phyloP scores from a whole-genome alignment of 2,797 vertebrate species.

The Acanthiza pusilla region DNA sequence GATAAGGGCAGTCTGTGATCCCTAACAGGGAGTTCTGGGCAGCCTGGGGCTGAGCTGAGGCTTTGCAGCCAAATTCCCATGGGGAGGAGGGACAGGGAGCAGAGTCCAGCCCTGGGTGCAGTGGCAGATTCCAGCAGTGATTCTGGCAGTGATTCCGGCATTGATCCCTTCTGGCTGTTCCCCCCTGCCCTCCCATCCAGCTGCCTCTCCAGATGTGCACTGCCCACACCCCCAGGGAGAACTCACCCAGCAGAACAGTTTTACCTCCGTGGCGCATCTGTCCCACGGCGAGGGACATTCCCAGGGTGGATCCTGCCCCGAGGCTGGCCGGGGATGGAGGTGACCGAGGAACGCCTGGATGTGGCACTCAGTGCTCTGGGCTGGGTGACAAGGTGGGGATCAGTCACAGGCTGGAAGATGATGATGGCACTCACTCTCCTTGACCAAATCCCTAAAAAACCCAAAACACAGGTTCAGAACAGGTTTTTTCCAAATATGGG shows the following conservation, averaged over 20 bases:
- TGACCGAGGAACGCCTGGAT: neutral
- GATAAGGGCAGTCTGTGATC: neutral
- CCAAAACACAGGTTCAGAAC: neutral
- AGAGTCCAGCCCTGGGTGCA: neutral
- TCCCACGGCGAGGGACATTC: neutral
- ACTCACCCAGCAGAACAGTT: neutral
- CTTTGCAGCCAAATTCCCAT: rapidly evolving
- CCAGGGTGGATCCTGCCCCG: rapidly evolving
- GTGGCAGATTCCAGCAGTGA: rapidly evolving
- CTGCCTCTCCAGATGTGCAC: neutral
- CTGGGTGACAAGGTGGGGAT: neutral
- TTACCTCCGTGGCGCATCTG: neutral
- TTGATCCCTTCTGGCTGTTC: neutral
- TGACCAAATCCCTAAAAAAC: neutral
- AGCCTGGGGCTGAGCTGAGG: neutral
- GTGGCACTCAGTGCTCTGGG: neutral
- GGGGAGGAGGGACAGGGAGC: neutral
- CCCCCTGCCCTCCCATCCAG: neutral
- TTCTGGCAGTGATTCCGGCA: neutral
- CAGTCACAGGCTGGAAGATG: neutral
- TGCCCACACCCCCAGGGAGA: rapidly evolving
- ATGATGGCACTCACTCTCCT: neutral
- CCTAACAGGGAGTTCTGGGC: neutral
- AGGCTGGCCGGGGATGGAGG: neutral
- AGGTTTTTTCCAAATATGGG: neutral